These are phyloP conservation scores for Orthonevra nobilis DNA, from an alignment of 2,888 invertebrate species.

Conservation along the genomic window DNA sequence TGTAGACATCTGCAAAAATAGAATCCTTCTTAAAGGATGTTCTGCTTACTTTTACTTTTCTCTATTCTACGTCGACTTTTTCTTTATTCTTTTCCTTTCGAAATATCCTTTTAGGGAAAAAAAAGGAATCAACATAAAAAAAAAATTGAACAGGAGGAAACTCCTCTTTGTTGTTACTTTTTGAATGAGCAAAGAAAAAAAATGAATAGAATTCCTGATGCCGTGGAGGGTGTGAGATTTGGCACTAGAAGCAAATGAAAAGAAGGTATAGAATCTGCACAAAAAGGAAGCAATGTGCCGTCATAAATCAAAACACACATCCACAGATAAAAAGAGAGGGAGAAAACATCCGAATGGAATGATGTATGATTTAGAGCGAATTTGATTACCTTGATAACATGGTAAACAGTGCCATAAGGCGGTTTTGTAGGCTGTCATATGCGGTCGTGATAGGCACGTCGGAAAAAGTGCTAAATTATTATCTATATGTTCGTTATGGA, in stretches of 20 bases:
- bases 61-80: too few species aligned
- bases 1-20: constrained; percentile 7
- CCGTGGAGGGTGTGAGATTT: neutral
- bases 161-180: neutral
- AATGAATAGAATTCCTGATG: neutral
- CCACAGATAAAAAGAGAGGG: constrained; percentile 16
- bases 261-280: too few species aligned
- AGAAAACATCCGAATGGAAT: constrained; percentile 24
- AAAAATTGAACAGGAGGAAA: neutral
- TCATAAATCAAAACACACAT: constrained; percentile 48
- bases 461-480: constrained; percentile 34
- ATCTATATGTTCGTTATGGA: constrained; percentile 39
- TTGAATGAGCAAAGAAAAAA: neutral
- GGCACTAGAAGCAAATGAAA: neutral
- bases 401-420: constrained; percentile 17
- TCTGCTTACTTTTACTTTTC: neutral
- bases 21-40: constrained; percentile 2
- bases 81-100: too few species aligned
- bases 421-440: constrained; percentile 8
- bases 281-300: constrained; percentile 11
- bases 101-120: neutral
- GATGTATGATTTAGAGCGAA: constrained; percentile 43
- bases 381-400: constrained; percentile 48
- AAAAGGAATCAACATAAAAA: neutral
- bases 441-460: constrained; percentile 8